phyloP scores from a whole-genome alignment of 2,888 invertebrate species.

The Spisula solida region DNA sequence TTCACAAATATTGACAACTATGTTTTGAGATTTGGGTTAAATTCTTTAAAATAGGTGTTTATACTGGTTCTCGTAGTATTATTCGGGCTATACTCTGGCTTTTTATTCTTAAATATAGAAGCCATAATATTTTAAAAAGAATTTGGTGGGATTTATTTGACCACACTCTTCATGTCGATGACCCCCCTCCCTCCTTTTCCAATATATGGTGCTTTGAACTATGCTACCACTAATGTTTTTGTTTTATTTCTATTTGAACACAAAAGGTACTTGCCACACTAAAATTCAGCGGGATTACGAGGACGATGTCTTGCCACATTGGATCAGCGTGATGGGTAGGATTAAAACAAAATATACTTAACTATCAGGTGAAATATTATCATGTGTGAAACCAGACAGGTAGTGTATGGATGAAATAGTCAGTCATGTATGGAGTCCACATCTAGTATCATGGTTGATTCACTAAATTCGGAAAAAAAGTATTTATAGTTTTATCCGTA shows the following conservation, averaged over 20 bases:
- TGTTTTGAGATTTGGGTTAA: too few relatives aligned
- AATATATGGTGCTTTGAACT: slow-evolving; percentile 40
- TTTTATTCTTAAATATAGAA: too few relatives aligned
- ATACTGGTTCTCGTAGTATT: too few relatives aligned
- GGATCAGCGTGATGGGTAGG: slow-evolving; percentile 57
- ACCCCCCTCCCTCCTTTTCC: neutral
- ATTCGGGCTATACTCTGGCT: too few relatives aligned
- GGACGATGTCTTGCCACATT: slow-evolving; percentile 3
- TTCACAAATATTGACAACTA: too few relatives aligned
- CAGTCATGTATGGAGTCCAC: slow-evolving; percentile 31
- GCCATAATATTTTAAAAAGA: neutral
- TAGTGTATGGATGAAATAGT: slow-evolving; percentile 52
- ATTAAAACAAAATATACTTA: slow-evolving; percentile 47
- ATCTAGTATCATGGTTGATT: neutral
- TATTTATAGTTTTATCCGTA: neutral
- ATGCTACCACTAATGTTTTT: slow-evolving; percentile 40
- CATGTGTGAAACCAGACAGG: slow-evolving; percentile 37
- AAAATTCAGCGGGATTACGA: neutral
- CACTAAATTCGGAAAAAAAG: neutral
- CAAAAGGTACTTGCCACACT: slow-evolving; percentile 48
- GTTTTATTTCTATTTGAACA: slow-evolving; percentile 60
- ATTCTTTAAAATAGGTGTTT: too few relatives aligned
- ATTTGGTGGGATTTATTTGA: neutral
- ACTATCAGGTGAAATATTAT: slow-evolving; percentile 38
- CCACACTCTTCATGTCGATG: slow-evolving; percentile 1